Evolutionary conservation across 2,797 vertebrate species (phyloP), one percentile per base, ranked within the genome.

Genomic region (Lagocephalus sceleratus): DNA sequence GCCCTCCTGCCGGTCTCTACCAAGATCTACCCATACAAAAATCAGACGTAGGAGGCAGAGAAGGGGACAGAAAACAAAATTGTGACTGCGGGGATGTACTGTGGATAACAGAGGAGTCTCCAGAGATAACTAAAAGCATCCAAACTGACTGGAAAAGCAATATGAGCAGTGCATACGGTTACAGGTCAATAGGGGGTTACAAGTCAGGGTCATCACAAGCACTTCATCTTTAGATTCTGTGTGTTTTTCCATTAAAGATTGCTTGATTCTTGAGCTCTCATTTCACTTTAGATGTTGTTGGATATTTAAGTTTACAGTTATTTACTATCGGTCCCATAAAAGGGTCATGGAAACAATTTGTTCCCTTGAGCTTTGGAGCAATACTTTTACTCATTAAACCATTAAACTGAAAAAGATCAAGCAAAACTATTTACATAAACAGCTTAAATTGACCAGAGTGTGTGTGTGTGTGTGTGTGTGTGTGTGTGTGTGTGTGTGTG

Each of bases 161-260:
- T 48, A 66, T 71, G 53, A 38, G 41, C 42, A 25, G 52, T 5
- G 21, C 1, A 8, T 42, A 63, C 44, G 47, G 56, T 56, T 55
- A 68, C 56, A 51, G 71, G 61, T 78, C 75, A 75, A 76, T 47
- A 52, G 76, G 66, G 73, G 78, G 57, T 63, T 75, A 79, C 71
- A 39, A 66, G 49, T 11, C 47, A n/a, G 54, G 66, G 73, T 74
- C 67, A 71, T 54, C 53, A 20, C 61, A 56, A 38, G 44, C 51
- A 61, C 51, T 58, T 76, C 47, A 65, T 29, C 23, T 42, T 59
- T 46, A 57, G 50, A 15, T 58, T 57, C 38, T 20, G 41, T 41
- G 55, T 65, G 17, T 59, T 21, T 60, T 60, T 54, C 46, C 25
- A 50, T 65, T 66, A 56, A 62, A 53, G 46, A 21, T 45, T 52